phyloP scores from a whole-genome alignment of 1,140 invertebrate species.

The Pseudomyrmex gracilis region DNA sequence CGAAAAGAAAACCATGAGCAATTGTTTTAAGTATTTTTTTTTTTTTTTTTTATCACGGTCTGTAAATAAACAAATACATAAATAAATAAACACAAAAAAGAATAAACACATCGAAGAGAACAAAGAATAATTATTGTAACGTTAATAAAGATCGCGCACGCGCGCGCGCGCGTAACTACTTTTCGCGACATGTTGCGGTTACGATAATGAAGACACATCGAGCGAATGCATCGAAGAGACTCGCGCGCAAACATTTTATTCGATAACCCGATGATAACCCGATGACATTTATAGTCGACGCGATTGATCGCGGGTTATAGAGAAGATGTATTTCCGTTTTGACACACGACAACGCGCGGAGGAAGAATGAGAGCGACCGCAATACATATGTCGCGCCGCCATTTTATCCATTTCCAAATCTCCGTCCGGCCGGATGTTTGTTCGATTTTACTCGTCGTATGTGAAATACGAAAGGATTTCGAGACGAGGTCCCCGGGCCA shows the following conservation, averaged over 20 bases:
- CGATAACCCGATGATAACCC: constrained; percentile 6
- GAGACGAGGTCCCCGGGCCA: constrained; percentile 34
- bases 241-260: background rate
- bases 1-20: background rate
- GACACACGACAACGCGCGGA: background rate
- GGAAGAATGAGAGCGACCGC: background rate
- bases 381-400: background rate
- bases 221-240: background rate
- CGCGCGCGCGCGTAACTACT: no score
- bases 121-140: background rate
- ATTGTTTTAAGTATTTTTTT: background rate
- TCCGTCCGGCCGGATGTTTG: background rate
- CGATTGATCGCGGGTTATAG: constrained; percentile 22
- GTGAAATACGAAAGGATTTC: constrained; percentile 26
- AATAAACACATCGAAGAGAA: background rate
- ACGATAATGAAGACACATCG: background rate
- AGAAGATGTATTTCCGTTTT: constrained; percentile 28
- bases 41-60: background rate
- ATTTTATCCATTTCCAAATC: constrained; percentile 13
- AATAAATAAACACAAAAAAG: background rate
- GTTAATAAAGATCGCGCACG: no score
- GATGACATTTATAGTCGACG: constrained; percentile 20
- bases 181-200: background rate
- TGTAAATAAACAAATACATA: background rate
- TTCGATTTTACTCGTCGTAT: constrained; percentile 26